A percentile compares a stretch with the other conserved stretches of the same genome.
Evolutionary conservation across 2,888 invertebrate species (phyloP).

Genomic region (Dynastes grantii): DNA sequence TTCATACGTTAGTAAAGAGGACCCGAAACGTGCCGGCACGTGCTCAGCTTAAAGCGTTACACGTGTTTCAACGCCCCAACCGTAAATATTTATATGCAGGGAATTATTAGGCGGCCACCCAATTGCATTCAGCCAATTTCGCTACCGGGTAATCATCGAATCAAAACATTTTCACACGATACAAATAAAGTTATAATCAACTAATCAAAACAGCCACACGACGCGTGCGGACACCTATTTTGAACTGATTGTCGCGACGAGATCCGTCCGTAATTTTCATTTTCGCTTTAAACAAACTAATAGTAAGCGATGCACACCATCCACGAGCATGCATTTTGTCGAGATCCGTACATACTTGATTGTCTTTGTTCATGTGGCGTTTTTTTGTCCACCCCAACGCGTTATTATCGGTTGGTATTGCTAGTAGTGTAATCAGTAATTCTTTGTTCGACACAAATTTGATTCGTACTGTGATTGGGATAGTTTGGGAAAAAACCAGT

Average conservation of each 20-base stretch:
- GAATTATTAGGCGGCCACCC: conserved; percentile 58
- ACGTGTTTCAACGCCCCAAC: conserved; percentile 33
- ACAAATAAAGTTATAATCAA: conserved; percentile 56
- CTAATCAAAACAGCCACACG: conserved; percentile 52
- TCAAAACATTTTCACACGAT: conserved; percentile 56
- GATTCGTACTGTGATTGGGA: conserved; percentile 12
- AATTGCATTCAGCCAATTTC: conserved; percentile 59
- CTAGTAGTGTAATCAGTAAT: background rate
- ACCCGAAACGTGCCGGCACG: conserved; percentile 53
- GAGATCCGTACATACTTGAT: conserved; percentile 6
- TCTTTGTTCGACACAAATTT: conserved; percentile 2
- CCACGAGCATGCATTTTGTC: background rate
- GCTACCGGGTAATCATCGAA: conserved; percentile 59
- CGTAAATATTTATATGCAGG: conserved; percentile 60
- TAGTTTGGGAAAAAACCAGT: background rate
- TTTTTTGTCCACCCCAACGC: conserved; percentile 17
- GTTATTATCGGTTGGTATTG: background rate
- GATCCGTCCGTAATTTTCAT: conserved; percentile 18
- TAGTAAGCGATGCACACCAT: background rate
- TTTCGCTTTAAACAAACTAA: background rate
- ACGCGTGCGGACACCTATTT: background rate
- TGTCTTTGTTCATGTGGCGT: conserved; percentile 5
- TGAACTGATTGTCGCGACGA: background rate
- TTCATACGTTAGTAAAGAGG: conserved; percentile 51
- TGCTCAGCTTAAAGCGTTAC: conserved; percentile 28